Percentiles rank a stretch among this genome's conserved stretches.
These are phyloP conservation scores for Parnassius mnemosyne DNA, from an alignment of 2,888 invertebrate species.

Conservation along the genomic window DNA sequence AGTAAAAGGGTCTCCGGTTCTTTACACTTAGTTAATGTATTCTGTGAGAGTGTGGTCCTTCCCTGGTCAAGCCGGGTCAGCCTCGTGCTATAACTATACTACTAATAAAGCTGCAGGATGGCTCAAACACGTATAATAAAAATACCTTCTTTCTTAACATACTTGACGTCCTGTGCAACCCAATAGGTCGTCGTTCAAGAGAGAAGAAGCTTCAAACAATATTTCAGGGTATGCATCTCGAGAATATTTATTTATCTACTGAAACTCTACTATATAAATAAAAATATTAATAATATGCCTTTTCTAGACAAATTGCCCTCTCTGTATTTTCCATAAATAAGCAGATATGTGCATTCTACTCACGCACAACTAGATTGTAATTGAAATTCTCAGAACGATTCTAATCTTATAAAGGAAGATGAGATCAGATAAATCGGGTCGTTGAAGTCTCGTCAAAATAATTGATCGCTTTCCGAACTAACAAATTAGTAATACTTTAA, in stretches of 20 bases:
- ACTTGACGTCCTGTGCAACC: too few relatives aligned
- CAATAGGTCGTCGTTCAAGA: conserved; percentile 7
- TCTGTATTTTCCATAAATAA: conserved; percentile 19
- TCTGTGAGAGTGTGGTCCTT: too few relatives aligned
- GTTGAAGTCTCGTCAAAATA: conserved; percentile 41
- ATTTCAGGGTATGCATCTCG: too few relatives aligned
- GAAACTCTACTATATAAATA: neutral
- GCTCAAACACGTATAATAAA: conserved; percentile 14
- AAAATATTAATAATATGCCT: neutral
- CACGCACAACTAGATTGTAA: conserved; percentile 58
- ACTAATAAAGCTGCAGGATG: too few relatives aligned
- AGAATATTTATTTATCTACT: too few relatives aligned
- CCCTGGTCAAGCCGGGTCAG: too few relatives aligned
- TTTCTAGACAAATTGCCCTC: neutral
- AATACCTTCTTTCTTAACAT: conserved; percentile 24
- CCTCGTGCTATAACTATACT: conserved; percentile 1
- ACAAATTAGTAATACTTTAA: too few relatives aligned
- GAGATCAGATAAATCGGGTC: conserved; percentile 58
- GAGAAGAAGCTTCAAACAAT: too few relatives aligned
- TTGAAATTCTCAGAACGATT: conserved; percentile 68
- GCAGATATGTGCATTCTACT: conserved; percentile 41
- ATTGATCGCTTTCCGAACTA: neutral
- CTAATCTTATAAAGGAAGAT: conserved; percentile 61
- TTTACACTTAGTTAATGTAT: too few relatives aligned
- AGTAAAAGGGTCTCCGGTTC: too few relatives aligned